phyloP scores from a whole-genome alignment of 2,888 invertebrate species.

The Desoria tigrina region DNA sequence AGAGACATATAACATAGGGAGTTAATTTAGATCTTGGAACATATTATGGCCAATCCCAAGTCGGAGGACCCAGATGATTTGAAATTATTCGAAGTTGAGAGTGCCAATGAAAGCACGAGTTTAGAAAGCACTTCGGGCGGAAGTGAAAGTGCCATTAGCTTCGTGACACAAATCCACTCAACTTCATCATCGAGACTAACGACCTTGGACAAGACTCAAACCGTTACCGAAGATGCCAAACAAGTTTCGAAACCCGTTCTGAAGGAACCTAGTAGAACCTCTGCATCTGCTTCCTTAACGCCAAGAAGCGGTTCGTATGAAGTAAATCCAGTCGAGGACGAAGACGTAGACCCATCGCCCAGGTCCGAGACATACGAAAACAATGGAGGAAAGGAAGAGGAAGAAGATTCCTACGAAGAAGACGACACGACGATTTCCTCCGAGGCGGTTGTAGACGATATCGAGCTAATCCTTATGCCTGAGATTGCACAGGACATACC shows the following conservation, averaged over 20 bases:
- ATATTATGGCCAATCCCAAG: no score
- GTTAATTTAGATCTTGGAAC: no score
- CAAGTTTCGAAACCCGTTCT: not conserved
- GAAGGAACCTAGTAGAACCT: not conserved
- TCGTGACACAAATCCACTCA: conserved; percentile 33
- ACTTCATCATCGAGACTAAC: not conserved
- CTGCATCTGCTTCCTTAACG: no score
- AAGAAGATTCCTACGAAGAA: conserved; percentile 12
- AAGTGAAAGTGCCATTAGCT: conserved; percentile 25
- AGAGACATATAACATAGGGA: no score
- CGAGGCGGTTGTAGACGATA: conserved; percentile 53
- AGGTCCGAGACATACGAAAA: conserved; percentile 7
- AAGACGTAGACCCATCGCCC: conserved; percentile 3
- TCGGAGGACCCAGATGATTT: not conserved
- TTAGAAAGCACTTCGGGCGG: conserved; percentile 29
- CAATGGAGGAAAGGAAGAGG: not conserved
- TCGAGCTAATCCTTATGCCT: conserved; percentile 53
- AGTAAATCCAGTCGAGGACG: not conserved
- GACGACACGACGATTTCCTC: conserved; percentile 47
- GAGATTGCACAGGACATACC: conserved; percentile 50
- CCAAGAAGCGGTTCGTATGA: no score
- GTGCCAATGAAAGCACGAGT: conserved; percentile 18
- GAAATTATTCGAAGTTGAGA: not conserved
- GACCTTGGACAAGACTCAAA: not conserved
- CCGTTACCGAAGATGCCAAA: conserved; percentile 9